phyloP scores from a whole-genome alignment of 2,113 vertebrate species.

The Theristicus caerulescens region DNA sequence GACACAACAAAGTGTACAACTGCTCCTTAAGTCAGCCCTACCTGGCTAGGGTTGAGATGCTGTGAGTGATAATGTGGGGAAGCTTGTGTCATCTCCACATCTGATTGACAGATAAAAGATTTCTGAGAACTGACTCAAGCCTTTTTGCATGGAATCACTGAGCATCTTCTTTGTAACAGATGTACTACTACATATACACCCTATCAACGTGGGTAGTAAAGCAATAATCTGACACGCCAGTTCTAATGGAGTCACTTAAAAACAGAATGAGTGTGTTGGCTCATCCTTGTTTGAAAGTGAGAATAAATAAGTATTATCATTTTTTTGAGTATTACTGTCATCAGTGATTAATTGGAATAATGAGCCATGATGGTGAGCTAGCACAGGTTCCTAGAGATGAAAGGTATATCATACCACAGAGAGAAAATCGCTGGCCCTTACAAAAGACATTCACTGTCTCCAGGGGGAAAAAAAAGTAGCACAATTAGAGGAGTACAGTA shows the following conservation, averaged over 20 bases:
- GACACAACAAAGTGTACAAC: neutral
- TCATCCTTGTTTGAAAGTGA: neutral
- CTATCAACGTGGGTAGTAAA: neutral
- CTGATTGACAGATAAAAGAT: neutral
- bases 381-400: neutral
- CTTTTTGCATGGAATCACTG: neutral
- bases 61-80: neutral
- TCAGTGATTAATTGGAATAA: conserved; percentile 12
- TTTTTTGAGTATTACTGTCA: neutral
- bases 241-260: neutral
- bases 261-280: neutral
- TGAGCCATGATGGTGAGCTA: neutral
- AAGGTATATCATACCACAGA: neutral
- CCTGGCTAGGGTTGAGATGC: neutral
- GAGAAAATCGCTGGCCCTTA: neutral
- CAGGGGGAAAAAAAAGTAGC: neutral
- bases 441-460: neutral
- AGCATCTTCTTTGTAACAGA: neutral
- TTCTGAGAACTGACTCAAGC: conserved; percentile 8
- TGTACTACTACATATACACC: neutral
- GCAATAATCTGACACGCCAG: neutral
- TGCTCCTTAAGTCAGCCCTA: neutral
- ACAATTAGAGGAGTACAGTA: neutral
- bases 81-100: neutral
- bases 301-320: neutral